Evolutionary conservation across 2,113 vertebrate genomes (phyloP).

Genomic region (Chloebia gouldiae): DNA sequence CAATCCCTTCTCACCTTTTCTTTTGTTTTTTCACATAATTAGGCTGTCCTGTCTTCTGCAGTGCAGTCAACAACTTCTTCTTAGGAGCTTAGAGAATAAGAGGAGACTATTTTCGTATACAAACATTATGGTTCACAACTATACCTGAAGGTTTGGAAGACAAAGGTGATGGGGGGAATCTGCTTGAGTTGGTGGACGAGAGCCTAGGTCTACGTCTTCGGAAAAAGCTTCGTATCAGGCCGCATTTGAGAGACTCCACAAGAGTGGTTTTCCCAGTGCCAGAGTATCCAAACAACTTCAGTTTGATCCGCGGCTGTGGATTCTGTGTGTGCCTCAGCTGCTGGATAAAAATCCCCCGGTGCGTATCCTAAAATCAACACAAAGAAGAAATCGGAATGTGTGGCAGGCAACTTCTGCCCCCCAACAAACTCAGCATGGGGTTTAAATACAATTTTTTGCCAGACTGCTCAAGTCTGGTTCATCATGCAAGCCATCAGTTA

Average conservation of each 20-base stretch:
- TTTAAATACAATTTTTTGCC: background rate
- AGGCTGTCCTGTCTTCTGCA: background rate
- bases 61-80: background rate
- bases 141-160: conserved; percentile 89
- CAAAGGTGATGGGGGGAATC: conserved; percentile 90
- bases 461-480: background rate
- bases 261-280: conserved; percentile 90
- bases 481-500: background rate
- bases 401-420: background rate
- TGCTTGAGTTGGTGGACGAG: conserved; percentile 79
- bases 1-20: background rate
- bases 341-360: conserved; percentile 89
- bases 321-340: conserved; percentile 88
- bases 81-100: background rate
- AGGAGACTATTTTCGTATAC: background rate
- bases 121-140: background rate
- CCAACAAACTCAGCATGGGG: background rate
- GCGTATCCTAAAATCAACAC: conserved; percentile 79
- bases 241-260: conserved; percentile 94
- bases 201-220: conserved; percentile 86
- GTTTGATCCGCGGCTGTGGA: conserved; percentile 87
- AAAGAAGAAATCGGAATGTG: background rate
- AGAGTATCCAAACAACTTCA: conserved; percentile 92
- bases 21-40: background rate
- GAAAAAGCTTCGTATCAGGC: conserved; percentile 94